Conservation (phyloP, 2,888 invertebrate species). For the Metallyticus violacea region DNA sequence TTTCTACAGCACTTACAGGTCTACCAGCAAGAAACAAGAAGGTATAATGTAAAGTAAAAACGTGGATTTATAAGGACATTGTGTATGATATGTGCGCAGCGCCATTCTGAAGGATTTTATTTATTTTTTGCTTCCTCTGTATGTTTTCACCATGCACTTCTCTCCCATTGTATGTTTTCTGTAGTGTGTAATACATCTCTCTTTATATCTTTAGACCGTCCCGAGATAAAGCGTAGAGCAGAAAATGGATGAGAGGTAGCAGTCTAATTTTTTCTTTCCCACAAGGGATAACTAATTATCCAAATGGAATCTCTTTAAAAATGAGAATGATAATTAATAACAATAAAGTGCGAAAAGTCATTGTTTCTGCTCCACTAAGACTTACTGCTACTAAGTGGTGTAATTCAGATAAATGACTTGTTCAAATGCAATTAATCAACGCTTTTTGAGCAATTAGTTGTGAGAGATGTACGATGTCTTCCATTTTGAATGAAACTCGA, state of each 20-base stretch:
- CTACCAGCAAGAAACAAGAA: no score
- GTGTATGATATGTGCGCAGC: background rate
- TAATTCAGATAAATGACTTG: background rate
- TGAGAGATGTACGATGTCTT: no score
- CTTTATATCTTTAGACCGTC: background rate
- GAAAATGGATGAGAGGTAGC: background rate
- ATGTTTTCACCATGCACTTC: background rate
- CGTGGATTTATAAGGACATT: background rate
- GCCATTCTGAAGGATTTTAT: background rate
- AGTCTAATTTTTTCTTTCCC: background rate
- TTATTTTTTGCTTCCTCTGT: background rate
- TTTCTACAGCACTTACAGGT: background rate
- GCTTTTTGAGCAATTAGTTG: background rate
- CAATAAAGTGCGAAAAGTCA: background rate
- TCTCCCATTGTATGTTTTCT: background rate
- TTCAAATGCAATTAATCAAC: background rate
- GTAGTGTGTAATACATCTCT: background rate
- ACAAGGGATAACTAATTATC: background rate
- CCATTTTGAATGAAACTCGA: no score
- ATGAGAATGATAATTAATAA: background rate
- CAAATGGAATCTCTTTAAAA: background rate
- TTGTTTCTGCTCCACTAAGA: background rate
- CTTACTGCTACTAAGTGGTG: background rate
- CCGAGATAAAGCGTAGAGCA: background rate
- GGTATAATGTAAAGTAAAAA: no score